Base-by-base conservation (phyloP, 2,888 invertebrate genomes). In the Anorthoa munda region DNA sequence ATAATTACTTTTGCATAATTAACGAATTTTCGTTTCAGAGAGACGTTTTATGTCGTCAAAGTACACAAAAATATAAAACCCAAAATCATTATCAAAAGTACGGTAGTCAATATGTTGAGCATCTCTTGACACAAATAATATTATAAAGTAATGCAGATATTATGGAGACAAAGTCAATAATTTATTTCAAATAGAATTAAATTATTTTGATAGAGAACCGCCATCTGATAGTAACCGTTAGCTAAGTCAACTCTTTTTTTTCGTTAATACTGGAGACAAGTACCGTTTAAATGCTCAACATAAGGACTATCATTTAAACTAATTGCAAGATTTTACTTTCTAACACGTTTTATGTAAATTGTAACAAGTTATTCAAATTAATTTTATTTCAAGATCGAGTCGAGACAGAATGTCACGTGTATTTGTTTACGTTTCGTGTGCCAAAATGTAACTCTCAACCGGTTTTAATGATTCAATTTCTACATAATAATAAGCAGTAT, bases 1-100 rank as follows among this genome's bases (percentile, higher is more conserved):
- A 55, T 26, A 66, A 71, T 53, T 23, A 56, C 48, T 73, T 75
- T 74, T 82, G 69, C 59, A 76, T 79, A 81, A 77, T 80, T 79
- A 77, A 84, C 63, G 68, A 72, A 71, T 7, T 46, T 60, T 50
- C 18, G 45, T 50, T 72, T 51, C 4, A 46, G 3, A 2, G 13
- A 39, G 3, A 51, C 9, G 5, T 17, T 71, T 58, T 12, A 76
- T 51, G n/a, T 74, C 83, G 66, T 73, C 66, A 2, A 78, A 18
- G 18, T 74, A 71, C n/a, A 59, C 61, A 61, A 48, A 61, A 59
- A 69, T 11, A 39, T 11, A 18, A 51, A n/a, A 50, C 13, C 23
- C 0, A 5, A 39, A 18, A 18, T 51, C 1, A 21, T 53, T 45
- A 15, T n/a, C n/a, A 13, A 4, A 45, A 39, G 0, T n/a, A 21